Percentiles rank a stretch among this genome's conserved stretches.
phyloP scores from a whole-genome alignment of 2,888 invertebrate genomes.

The Hermaeophaga mercurialis region DNA sequence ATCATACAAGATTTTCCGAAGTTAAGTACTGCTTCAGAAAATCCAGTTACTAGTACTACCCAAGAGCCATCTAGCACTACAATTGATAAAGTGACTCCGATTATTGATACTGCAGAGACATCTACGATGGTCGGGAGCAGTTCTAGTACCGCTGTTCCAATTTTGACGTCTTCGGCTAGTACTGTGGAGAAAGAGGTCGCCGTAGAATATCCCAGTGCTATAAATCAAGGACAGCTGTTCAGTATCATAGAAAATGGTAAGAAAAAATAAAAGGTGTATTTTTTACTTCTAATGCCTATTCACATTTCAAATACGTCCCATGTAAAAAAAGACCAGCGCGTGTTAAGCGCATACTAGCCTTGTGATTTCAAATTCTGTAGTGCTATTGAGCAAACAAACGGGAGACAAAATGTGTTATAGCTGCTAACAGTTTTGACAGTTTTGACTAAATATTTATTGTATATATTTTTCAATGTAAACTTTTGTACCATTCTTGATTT shows the following conservation, averaged over 20 bases:
- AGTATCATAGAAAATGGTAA: conserved; percentile 56
- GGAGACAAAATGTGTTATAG: too few relatives aligned
- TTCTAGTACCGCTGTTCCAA: background rate
- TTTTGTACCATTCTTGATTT: too few relatives aligned
- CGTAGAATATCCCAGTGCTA: conserved; percentile 54
- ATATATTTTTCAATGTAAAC: too few relatives aligned
- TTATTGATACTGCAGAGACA: conserved; percentile 1
- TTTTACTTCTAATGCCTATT: background rate
- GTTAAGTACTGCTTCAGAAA: conserved; percentile 4
- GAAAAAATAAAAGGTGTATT: too few relatives aligned
- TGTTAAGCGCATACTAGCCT: too few relatives aligned
- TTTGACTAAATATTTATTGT: too few relatives aligned
- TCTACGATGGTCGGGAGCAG: conserved; percentile 10
- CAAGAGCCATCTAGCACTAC: background rate
- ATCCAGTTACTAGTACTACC: background rate
- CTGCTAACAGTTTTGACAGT: too few relatives aligned
- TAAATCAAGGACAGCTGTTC: conserved; percentile 57
- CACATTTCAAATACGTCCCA: too few relatives aligned
- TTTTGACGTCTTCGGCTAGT: too few relatives aligned
- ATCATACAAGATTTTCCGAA: background rate
- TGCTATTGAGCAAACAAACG: too few relatives aligned
- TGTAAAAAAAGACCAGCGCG: too few relatives aligned
- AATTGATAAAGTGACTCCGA: conserved; percentile 1
- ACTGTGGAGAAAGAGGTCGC: conserved; percentile 25
- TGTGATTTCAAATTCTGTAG: too few relatives aligned